Conservation (phyloP, 2,888 invertebrate species). For the Ennomos quercinarius region DNA sequence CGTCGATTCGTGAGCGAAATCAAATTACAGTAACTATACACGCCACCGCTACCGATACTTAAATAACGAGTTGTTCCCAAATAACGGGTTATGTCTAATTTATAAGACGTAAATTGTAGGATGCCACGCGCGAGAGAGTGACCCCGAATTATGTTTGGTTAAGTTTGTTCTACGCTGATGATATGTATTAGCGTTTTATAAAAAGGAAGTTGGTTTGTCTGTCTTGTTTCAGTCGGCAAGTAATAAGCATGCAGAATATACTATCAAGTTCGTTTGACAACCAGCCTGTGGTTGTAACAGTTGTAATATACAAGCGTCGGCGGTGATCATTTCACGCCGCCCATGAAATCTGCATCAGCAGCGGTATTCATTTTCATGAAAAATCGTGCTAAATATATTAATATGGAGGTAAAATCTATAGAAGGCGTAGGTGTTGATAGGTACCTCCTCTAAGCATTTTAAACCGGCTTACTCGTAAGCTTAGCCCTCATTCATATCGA, state of each 20-base stretch:
- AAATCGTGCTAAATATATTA: no score
- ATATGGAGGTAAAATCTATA: no score
- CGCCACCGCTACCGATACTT: constrained; percentile 75
- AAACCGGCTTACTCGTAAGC: no score
- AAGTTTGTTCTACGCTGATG: constrained; percentile 72
- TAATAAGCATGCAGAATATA: constrained; percentile 26
- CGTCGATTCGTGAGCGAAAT: constrained; percentile 75
- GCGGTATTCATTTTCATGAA: no score
- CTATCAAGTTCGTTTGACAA: no score
- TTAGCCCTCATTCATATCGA: no score
- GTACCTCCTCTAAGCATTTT: no score
- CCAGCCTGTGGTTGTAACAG: no score
- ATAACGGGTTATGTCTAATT: constrained; percentile 79
- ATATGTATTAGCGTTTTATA: constrained; percentile 63
- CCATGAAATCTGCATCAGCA: no score
- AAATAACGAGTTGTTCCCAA: constrained; percentile 73
- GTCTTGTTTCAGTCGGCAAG: constrained; percentile 36
- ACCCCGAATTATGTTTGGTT: constrained; percentile 70
- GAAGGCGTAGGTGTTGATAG: no score
- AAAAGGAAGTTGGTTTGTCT: constrained; percentile 52
- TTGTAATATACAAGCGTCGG: no score
- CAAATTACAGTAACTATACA: constrained; percentile 82
- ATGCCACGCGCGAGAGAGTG: constrained; percentile 66
- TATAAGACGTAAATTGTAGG: constrained; percentile 79
- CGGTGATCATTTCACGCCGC: no score